A percentile compares a stretch with the other conserved stretches of the same genome.
phyloP scores from a whole-genome alignment of 2,888 invertebrate genomes.

The Teleiodes luculella region DNA sequence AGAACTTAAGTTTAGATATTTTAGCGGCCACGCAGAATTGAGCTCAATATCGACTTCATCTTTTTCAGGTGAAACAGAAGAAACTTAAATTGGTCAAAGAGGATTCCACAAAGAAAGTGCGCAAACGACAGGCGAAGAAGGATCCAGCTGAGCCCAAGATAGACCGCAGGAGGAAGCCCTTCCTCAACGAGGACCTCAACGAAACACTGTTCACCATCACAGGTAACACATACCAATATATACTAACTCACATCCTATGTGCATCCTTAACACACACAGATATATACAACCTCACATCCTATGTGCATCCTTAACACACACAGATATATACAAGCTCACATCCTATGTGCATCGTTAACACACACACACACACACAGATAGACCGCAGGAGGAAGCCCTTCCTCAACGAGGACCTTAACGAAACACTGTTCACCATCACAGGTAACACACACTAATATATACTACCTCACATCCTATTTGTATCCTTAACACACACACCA shows the following conservation, averaged over 20 bases:
- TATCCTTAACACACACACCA: too few relatives aligned
- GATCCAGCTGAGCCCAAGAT: conserved; percentile 44
- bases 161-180: conserved; percentile 57
- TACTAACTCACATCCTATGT: conserved; percentile 39
- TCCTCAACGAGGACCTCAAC: conserved; percentile 58
- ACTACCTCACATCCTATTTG: conserved; percentile 35
- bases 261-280: too few relatives aligned
- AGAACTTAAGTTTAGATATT: too few relatives aligned
- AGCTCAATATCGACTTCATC: too few relatives aligned
- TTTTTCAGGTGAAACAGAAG: neutral
- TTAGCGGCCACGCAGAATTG: too few relatives aligned
- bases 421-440: conserved; percentile 53
- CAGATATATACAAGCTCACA: too few relatives aligned
- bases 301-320: too few relatives aligned
- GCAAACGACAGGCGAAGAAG: conserved; percentile 10
- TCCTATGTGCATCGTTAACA: too few relatives aligned
- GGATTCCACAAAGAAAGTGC: neutral
- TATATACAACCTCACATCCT: too few relatives aligned
- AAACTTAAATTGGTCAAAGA: conserved; percentile 16
- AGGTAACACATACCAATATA: conserved; percentile 18
- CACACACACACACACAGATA: too few relatives aligned
- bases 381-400: conserved; percentile 60
- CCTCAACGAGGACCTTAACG: conserved; percentile 57
- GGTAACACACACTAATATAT: conserved; percentile 27
- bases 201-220: conserved; percentile 56